Evolutionary conservation across 1,140 invertebrate genomes (phyloP).

Genomic region (Trichomalopsis sarcophagae): DNA sequence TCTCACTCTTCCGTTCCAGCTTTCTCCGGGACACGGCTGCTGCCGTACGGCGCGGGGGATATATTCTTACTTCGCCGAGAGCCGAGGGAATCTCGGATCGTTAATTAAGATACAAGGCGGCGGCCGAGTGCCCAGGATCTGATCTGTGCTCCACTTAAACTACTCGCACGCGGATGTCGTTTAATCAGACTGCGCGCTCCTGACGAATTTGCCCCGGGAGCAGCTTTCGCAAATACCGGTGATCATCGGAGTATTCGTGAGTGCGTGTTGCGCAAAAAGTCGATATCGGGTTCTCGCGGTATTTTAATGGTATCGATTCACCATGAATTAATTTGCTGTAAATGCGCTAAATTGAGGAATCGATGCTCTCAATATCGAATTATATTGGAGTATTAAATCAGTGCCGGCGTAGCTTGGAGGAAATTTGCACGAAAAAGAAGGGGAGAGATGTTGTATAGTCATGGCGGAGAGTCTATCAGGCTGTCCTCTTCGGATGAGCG

Average conservation of each 20-base stretch:
- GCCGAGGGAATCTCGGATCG: constrained; percentile 23
- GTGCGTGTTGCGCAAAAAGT: no score
- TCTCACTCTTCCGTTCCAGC: background rate
- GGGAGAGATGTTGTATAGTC: no score
- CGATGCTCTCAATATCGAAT: no score
- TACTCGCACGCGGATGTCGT: background rate
- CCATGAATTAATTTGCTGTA: no score
- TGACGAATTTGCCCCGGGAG: background rate
- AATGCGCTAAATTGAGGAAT: no score
- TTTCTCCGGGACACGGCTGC: constrained; percentile 19
- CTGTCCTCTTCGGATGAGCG: no score
- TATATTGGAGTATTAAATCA: no score
- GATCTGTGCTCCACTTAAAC: constrained; percentile 26
- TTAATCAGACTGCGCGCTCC: constrained; percentile 6
- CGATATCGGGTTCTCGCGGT: no score
- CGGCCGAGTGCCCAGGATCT: constrained; percentile 20
- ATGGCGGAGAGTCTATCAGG: no score
- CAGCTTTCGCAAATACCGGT: background rate
- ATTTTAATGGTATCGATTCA: no score
- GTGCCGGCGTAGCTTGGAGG: no score
- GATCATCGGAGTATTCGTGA: background rate
- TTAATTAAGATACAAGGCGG: constrained; percentile 49
- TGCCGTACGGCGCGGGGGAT: background rate
- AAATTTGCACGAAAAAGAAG: no score
- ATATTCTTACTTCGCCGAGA: constrained; percentile 35